These are phyloP conservation scores for Slavum lentiscoides DNA, from an alignment of 2,888 invertebrate genomes.

Conservation along the genomic window DNA sequence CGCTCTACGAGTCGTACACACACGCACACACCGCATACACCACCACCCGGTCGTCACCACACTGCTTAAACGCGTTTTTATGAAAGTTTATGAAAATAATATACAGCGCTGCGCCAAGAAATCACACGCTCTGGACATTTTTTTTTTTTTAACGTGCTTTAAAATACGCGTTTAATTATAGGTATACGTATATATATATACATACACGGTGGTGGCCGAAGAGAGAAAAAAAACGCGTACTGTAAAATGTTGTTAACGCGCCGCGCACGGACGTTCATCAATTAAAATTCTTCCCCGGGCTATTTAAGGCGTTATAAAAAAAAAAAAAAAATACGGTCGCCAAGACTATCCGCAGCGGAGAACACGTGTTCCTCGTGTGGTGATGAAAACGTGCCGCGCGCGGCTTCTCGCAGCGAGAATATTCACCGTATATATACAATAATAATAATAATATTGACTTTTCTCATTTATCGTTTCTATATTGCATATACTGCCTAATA, in stretches of 20 bases:
- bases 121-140: conserved; percentile 19
- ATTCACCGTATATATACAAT: too few relatives aligned
- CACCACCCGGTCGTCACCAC: not conserved
- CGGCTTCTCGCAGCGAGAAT: too few relatives aligned
- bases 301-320: conserved; percentile 22
- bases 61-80: conserved; percentile 1
- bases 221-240: conserved; percentile 18
- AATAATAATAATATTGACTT: too few relatives aligned
- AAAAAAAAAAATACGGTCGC: not conserved
- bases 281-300: conserved; percentile 42
- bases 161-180: conserved; percentile 34
- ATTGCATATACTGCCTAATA: too few relatives aligned
- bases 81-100: conserved; percentile 30
- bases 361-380: conserved; percentile 18
- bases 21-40: not conserved
- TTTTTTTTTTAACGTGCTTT: not conserved
- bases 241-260: not conserved
- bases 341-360: conserved; percentile 2
- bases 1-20: not conserved
- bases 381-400: too few relatives aligned
- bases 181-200: too few relatives aligned
- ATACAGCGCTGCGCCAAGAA: conserved; percentile 33
- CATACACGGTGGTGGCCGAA: not conserved
- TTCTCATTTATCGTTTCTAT: too few relatives aligned
- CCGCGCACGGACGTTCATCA: conserved; percentile 12